Evolutionary conservation across 2,113 vertebrate genomes (phyloP).

Genomic region (Isichthys henryi): DNA sequence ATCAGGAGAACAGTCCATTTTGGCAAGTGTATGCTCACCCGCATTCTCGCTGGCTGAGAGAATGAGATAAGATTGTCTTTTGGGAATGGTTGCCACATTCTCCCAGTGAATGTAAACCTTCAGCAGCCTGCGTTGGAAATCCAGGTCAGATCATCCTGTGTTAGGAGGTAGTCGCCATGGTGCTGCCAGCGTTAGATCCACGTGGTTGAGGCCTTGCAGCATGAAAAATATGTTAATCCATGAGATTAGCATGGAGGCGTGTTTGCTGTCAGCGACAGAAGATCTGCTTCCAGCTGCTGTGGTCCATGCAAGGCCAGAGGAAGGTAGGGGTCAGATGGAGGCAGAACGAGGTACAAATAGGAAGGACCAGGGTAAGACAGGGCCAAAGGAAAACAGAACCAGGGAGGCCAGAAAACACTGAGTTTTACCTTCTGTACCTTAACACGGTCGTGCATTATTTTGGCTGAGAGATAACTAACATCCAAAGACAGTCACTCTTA

Average conservation of each 20-base stretch:
- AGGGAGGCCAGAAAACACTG: not conserved
- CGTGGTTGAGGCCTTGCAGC: not conserved
- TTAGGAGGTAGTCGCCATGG: not conserved
- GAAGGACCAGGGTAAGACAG: not conserved
- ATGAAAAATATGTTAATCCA: not conserved
- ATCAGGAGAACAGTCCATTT: not conserved
- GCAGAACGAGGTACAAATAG: not conserved
- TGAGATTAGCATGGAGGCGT: not conserved
- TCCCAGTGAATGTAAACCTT: not conserved
- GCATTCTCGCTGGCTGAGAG: not conserved
- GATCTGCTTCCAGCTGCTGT: not conserved
- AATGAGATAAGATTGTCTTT: not conserved
- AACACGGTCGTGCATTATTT: not conserved
- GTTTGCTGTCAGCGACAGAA: not conserved
- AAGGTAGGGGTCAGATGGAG: not conserved
- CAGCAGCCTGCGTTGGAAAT: not conserved
- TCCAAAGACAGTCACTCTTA: not conserved
- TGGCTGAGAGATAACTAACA: not conserved
- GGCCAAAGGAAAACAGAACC: not conserved
- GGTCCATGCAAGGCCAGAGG: not conserved
- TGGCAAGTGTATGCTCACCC: not conserved
- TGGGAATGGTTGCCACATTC: not conserved
- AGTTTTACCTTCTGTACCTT: not conserved
- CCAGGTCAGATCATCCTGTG: not conserved
- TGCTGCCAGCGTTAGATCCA: not conserved